Percentiles rank a stretch among this genome's conserved stretches.
Evolutionary conservation across 2,113 vertebrate species (phyloP).

Genomic region (Lepidothrix coronata): DNA sequence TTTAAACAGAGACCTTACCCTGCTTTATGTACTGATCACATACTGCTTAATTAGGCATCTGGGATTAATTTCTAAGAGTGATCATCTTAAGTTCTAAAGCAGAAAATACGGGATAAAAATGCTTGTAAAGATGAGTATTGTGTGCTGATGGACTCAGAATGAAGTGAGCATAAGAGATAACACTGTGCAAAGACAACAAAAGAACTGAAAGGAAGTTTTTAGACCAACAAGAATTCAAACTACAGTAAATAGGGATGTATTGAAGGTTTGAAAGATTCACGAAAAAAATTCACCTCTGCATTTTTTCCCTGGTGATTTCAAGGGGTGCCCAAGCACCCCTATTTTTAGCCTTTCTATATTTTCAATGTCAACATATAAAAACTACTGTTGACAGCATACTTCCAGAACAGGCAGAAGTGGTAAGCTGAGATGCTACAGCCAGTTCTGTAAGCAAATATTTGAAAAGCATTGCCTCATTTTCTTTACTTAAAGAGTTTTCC

Average conservation of each 20-base stretch:
- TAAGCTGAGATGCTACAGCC: background rate
- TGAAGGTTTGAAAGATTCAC: background rate
- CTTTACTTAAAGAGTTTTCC: background rate
- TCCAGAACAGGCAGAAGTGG: background rate
- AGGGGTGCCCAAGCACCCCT: background rate
- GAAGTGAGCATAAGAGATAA: background rate
- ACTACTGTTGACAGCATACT: background rate
- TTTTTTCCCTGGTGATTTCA: background rate
- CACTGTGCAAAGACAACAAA: background rate
- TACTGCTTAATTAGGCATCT: slow-evolving; percentile 23
- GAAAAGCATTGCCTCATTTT: slow-evolving; percentile 2
- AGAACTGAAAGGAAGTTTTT: background rate
- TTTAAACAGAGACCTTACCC: background rate
- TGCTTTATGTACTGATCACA: slow-evolving; percentile 8
- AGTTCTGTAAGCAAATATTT: slow-evolving; percentile 11
- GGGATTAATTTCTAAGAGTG: slow-evolving; percentile 40
- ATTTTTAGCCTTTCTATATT: background rate
- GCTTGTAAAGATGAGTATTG: background rate
- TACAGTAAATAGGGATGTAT: background rate
- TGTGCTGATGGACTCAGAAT: background rate
- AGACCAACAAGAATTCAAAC: background rate
- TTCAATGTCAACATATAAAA: background rate
- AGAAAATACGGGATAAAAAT: slow-evolving; percentile 7
- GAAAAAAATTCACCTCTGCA: background rate
- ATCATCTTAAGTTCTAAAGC: background rate